Evolutionary conservation across 2,113 vertebrate genomes (phyloP).

Genomic region (Pseudonaja textilis): DNA sequence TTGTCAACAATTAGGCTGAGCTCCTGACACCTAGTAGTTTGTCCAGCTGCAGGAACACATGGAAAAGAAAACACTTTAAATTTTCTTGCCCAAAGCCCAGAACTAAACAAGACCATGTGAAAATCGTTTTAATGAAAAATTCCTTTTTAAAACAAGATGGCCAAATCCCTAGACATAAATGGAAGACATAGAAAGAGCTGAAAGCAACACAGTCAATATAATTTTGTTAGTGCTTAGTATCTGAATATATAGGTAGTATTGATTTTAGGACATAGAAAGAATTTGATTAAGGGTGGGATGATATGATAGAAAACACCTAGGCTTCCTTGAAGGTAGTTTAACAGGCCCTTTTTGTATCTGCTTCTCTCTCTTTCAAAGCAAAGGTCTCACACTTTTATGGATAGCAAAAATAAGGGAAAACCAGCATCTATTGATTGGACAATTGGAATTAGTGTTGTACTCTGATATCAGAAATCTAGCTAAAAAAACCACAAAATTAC

Average conservation of each 20-base stretch:
- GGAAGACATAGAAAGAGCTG: not conserved
- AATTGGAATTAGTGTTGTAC: not conserved
- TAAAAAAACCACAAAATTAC: not conserved
- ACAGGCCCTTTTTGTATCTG: not conserved
- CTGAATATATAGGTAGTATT: not conserved
- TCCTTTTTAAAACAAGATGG: not conserved
- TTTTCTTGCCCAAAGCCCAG: not conserved
- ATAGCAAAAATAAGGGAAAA: not conserved
- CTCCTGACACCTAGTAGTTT: not conserved
- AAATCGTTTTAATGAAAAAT: not conserved
- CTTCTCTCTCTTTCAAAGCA: not conserved
- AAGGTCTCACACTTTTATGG: not conserved
- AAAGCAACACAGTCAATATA: not conserved
- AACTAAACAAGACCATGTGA: not conserved
- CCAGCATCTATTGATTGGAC: not conserved
- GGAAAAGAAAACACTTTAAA: not conserved
- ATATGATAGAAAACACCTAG: not conserved
- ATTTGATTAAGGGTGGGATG: not conserved
- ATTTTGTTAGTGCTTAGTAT: not conserved
- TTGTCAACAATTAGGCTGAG: not conserved
- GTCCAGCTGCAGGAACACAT: not conserved
- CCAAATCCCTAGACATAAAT: not conserved
- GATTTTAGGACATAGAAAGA: not conserved
- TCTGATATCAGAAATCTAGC: not conserved
- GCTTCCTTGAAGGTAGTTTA: not conserved